Evolutionary conservation across 2,797 vertebrate genomes (phyloP).

Genomic region (Sebastes iracundus): DNA sequence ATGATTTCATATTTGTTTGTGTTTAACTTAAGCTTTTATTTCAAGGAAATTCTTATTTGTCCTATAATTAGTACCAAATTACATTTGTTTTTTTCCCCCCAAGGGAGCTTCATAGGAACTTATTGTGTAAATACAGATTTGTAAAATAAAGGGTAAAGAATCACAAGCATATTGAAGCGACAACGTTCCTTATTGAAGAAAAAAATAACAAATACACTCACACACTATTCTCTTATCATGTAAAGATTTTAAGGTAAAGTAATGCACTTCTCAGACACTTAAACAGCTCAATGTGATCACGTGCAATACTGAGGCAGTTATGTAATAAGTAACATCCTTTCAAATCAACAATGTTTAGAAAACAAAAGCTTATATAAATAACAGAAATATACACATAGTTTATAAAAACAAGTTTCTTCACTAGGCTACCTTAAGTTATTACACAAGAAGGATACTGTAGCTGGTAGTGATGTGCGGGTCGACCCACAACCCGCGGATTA

Average conservation of each 20-base stretch:
- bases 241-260: conserved; percentile 2
- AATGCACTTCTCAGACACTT: conserved; percentile 17
- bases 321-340: conserved; percentile 9
- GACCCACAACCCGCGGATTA: not conserved
- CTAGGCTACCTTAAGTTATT: not conserved
- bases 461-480: not conserved
- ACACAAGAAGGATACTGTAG: conserved; percentile 2
- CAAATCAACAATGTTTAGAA: conserved; percentile 36
- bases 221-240: conserved; percentile 5
- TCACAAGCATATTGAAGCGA: not conserved
- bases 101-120: not conserved
- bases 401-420: conserved; percentile 30
- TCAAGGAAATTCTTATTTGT: not conserved
- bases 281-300: conserved; percentile 14
- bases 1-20: not conserved
- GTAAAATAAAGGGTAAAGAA: not conserved
- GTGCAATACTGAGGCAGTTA: conserved; percentile 27
- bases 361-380: conserved; percentile 71
- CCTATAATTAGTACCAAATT: not conserved
- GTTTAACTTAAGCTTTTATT: not conserved
- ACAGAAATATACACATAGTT: conserved; percentile 55
- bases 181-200: conserved; percentile 55
- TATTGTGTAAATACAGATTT: not conserved
- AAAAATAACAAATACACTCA: conserved; percentile 17
- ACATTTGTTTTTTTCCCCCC: not conserved